Evolutionary conservation across 1,140 invertebrate genomes (phyloP).

Genomic region (Trinorchestia longiramus): DNA sequence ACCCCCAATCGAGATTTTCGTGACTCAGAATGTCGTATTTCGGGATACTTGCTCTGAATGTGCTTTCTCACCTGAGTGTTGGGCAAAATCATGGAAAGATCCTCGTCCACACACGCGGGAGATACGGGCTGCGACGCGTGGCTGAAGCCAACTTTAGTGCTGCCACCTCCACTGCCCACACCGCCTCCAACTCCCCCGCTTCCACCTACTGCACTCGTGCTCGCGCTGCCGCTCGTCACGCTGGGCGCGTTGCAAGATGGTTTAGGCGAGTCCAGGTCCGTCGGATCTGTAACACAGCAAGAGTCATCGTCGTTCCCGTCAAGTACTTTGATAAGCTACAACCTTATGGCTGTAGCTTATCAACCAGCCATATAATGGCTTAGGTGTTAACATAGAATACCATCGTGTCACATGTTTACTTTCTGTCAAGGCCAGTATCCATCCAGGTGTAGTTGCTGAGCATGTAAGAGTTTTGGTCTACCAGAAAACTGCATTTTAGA

Average conservation of each 20-base stretch:
- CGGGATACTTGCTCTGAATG: no score
- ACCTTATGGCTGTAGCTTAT: background rate
- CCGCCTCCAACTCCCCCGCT: background rate
- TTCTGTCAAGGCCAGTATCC: no score
- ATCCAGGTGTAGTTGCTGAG: no score
- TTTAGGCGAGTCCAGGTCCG: slow-evolving; percentile 65
- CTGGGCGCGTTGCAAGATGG: slow-evolving; percentile 59
- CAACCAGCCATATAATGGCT: no score
- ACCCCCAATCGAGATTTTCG: background rate
- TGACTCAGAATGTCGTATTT: background rate
- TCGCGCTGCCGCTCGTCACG: background rate
- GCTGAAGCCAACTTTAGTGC: slow-evolving; percentile 64
- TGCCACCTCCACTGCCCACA: slow-evolving; percentile 41
- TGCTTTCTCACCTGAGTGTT: slow-evolving; percentile 63
- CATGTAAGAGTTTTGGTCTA: no score
- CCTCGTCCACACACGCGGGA: slow-evolving; percentile 65
- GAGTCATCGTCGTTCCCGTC: background rate
- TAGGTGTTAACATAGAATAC: no score
- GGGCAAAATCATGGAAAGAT: slow-evolving; percentile 66
- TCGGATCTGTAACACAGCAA: slow-evolving; percentile 58
- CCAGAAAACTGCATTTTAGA: no score
- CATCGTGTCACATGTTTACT: no score
- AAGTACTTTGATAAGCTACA: background rate
- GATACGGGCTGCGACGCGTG: slow-evolving; percentile 66
- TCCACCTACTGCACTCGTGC: background rate